Conservation (phyloP, 2,113 vertebrate species). For the Rhineura floridana region DNA sequence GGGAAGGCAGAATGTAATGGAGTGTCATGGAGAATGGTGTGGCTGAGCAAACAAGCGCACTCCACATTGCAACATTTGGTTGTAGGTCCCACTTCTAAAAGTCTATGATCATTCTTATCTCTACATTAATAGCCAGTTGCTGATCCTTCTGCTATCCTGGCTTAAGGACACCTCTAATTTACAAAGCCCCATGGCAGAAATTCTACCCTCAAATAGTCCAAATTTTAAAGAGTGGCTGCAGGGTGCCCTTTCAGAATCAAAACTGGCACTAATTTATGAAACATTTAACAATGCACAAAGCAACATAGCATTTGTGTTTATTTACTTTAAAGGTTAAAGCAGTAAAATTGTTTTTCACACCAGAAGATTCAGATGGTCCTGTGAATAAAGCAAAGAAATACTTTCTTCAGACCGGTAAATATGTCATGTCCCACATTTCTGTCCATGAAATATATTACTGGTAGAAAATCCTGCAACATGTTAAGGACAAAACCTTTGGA, state of each 20-base stretch:
- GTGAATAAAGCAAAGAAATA: constrained; percentile 89
- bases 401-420: constrained; percentile 88
- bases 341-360: constrained; percentile 90
- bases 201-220: not conserved
- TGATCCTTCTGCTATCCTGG: not conserved
- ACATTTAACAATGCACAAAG: not conserved
- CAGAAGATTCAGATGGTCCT: constrained; percentile 87
- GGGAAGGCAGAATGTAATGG: too few species aligned
- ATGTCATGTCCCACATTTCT: not conserved
- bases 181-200: not conserved
- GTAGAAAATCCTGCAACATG: not conserved
- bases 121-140: not conserved
- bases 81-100: not conserved
- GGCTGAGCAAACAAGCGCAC: too few species aligned
- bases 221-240: not conserved
- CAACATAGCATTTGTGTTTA: not conserved
- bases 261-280: not conserved
- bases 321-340: constrained; percentile 80
- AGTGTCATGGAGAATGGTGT: too few species aligned
- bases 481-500: not conserved
- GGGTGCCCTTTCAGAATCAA: not conserved
- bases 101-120: not conserved
- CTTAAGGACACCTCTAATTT: not conserved
- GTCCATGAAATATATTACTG: accelerated
- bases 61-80: not conserved